phyloP scores from a whole-genome alignment of 2,888 invertebrate species.

The Hipparchia semele region DNA sequence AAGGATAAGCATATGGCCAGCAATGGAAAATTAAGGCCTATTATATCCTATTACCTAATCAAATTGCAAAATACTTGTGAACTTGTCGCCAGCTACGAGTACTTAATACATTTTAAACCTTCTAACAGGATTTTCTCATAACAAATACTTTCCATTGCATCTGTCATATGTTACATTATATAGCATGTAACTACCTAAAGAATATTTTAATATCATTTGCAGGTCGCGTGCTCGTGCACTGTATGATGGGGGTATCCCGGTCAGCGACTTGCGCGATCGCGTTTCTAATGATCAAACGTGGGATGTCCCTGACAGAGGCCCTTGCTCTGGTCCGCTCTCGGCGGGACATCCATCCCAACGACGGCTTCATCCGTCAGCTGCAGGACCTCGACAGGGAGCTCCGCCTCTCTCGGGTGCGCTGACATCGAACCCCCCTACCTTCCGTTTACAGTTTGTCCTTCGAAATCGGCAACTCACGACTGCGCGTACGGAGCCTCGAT shows the following conservation, averaged over 20 bases:
- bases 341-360: slow-evolving; percentile 90
- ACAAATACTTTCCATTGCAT: neutral
- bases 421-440: slow-evolving; percentile 64
- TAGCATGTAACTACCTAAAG: neutral
- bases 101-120: neutral
- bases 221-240: slow-evolving; percentile 92
- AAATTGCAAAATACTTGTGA: no score
- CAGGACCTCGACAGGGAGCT: slow-evolving; percentile 86
- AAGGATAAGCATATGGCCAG: neutral
- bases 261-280: slow-evolving; percentile 92
- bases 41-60: no score
- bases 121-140: slow-evolving; percentile 9
- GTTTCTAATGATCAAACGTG: slow-evolving; percentile 90
- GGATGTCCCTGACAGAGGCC: slow-evolving; percentile 89
- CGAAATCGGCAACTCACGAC: slow-evolving; percentile 50
- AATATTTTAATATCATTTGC: slow-evolving; percentile 23
- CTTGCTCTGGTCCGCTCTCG: slow-evolving; percentile 86
- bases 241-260: slow-evolving; percentile 91
- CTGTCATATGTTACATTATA: neutral
- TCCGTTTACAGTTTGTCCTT: slow-evolving; percentile 56
- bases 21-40: no score
- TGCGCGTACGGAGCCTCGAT: slow-evolving; percentile 69
- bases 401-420: slow-evolving; percentile 77
- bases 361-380: slow-evolving; percentile 90
- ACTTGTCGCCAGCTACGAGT: no score